Base-by-base conservation (phyloP, 2,113 vertebrate species). In the Burhinus oedicnemus region DNA sequence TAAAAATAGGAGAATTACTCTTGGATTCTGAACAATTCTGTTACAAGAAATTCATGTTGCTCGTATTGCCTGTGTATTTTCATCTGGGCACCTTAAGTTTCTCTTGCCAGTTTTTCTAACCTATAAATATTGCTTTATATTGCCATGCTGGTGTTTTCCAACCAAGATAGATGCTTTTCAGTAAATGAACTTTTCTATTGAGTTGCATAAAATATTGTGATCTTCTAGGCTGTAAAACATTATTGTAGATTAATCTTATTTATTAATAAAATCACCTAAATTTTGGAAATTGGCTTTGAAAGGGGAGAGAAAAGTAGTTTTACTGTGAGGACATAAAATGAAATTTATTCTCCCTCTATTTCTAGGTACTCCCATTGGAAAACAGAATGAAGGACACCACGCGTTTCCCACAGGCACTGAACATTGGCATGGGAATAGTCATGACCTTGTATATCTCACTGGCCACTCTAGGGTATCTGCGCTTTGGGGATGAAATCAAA, bases 351-450 rank as follows among this genome's bases (percentile, higher is more conserved):
- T 86, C 8, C 25, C 36, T 93, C 29, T 80, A 0, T 83, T 87
- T 92, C 66, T 95, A 99, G 99, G 99, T 99, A 4, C 98, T 99
- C n/a, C 99, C 99, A 3, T 68, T 99, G 88, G 98, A 99, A 94
- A 99, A 99, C 92, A 98, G 98, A 97, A 99, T 99, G 99, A 99
- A 96, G 84, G 98, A 99, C 47, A 94, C 97, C 1, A 93, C 97
- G 3, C 98, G 98, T 64, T 99, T 99, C 54, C 97, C 98, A 4
- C 95, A 92, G 85, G 99, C 98, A 0, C 30, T 99, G 76, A 99
- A 99, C 87, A 98, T 99, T 30, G 99, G 99, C 72, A 99, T 99
- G 99, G 98, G 97, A 15, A 96, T 99, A 49, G 98, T 99, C 69
- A 98, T 98, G 58, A 54, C 97, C 60, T 91, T 99, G 65, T 99